phyloP scores from a whole-genome alignment of 1,140 invertebrate genomes.

The Lucilia sericata region DNA sequence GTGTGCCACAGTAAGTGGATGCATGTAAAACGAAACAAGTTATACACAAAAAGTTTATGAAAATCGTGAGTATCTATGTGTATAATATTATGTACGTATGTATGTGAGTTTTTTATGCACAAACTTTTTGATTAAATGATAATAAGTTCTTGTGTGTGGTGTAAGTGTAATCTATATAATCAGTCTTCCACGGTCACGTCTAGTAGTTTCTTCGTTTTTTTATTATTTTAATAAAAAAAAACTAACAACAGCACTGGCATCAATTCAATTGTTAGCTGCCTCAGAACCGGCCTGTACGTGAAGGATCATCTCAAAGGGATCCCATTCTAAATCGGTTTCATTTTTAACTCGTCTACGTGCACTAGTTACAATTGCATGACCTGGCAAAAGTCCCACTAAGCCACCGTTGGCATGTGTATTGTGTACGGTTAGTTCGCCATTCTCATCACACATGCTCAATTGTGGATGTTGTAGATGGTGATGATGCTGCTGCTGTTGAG shows the following conservation, averaged over 20 bases:
- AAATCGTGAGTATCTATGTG: not conserved
- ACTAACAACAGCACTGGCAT: constrained; percentile 10
- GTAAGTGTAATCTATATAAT: constrained; percentile 38
- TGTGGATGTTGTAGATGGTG: constrained; percentile 53
- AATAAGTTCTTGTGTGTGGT: constrained; percentile 7
- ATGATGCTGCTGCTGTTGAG: constrained; percentile 5
- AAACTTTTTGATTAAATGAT: constrained; percentile 14
- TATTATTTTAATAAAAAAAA: not conserved
- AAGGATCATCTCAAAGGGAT: constrained; percentile 65
- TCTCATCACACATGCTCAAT: constrained; percentile 37
- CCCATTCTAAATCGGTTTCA: constrained; percentile 64
- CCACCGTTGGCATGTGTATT: not conserved
- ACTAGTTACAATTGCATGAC: constrained; percentile 37
- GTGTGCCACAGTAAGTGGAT: not conserved
- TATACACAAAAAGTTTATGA: not conserved
- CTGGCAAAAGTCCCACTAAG: constrained; percentile 33
- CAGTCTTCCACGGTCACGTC: constrained; percentile 42
- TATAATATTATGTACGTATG: no score
- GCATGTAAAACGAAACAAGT: not conserved
- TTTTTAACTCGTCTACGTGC: constrained; percentile 46
- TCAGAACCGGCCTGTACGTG: constrained; percentile 60
- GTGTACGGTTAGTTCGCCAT: not conserved
- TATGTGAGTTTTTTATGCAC: not conserved
- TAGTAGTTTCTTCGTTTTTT: constrained; percentile 31
- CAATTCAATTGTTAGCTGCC: constrained; percentile 54